Conservation (phyloP, 2,113 vertebrate genomes). For the Miniopterus natalensis region DNA sequence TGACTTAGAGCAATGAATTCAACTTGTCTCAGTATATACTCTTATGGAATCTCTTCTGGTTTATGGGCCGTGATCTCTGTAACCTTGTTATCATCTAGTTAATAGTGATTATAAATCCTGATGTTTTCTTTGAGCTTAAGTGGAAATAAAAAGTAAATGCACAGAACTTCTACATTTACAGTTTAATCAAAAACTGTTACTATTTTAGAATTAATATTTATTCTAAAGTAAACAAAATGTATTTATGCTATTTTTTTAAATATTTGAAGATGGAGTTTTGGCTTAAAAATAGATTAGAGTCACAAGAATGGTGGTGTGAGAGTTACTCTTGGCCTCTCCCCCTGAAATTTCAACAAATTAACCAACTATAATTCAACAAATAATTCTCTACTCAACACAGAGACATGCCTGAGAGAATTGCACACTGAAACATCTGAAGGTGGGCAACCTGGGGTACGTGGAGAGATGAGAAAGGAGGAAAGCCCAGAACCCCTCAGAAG, state of each 20-base stretch:
- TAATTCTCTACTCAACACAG: too few relatives aligned
- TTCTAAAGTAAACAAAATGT: neutral
- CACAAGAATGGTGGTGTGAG: too few relatives aligned
- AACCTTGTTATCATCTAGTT: neutral
- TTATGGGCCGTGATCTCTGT: neutral
- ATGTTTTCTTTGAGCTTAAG: neutral
- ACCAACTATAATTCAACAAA: too few relatives aligned
- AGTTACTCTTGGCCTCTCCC: too few relatives aligned
- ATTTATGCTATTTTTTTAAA: neutral
- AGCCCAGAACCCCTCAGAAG: too few relatives aligned
- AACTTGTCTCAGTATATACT: neutral
- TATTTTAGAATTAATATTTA: conserved; percentile 26
- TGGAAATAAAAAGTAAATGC: neutral
- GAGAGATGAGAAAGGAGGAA: too few relatives aligned
- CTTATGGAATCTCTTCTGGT: neutral
- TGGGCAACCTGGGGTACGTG: too few relatives aligned
- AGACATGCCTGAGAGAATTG: too few relatives aligned
- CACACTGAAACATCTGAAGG: too few relatives aligned
- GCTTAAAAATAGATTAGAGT: neutral
- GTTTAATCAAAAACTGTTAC: neutral
- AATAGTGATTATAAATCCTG: neutral
- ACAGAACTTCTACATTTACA: neutral
- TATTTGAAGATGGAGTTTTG: conserved; percentile 1
- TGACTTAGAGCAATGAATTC: neutral
- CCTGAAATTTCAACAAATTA: too few relatives aligned